Conservation (phyloP, 2,888 invertebrate species). For the Alcis repandata region DNA sequence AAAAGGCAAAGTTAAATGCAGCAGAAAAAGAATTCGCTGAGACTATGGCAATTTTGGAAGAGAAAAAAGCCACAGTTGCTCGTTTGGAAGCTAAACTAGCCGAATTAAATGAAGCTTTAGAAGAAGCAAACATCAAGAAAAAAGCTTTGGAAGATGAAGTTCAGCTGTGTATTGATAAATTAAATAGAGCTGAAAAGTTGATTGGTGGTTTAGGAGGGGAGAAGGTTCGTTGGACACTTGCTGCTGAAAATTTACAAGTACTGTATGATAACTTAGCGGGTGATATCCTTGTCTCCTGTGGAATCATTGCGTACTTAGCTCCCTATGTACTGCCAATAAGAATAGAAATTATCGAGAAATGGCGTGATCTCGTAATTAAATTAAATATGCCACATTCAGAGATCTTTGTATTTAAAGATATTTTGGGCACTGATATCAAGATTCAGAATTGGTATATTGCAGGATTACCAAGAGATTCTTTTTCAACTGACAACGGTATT, state of each 20-base stretch:
- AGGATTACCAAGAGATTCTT: constrained; percentile 92
- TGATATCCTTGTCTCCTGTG: constrained; percentile 95
- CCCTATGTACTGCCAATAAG: constrained; percentile 92
- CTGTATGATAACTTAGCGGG: constrained; percentile 94
- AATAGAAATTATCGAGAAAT: constrained; percentile 87
- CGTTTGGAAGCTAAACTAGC: constrained; percentile 92
- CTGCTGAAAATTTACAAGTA: constrained; percentile 91
- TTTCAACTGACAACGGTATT: constrained; percentile 94
- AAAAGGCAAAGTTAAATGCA: constrained; percentile 92
- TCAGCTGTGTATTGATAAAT: constrained; percentile 93
- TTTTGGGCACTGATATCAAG: constrained; percentile 94
- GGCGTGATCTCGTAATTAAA: constrained; percentile 90
- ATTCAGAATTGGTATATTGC: constrained; percentile 95
- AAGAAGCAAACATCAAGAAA: constrained; percentile 89
- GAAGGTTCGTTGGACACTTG: constrained; percentile 93
- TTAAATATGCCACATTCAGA: constrained; percentile 92
- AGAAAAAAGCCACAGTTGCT: constrained; percentile 92
- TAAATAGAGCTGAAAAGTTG: constrained; percentile 94
- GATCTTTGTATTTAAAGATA: constrained; percentile 90
- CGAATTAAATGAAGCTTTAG: constrained; percentile 89
- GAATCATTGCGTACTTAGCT: constrained; percentile 95
- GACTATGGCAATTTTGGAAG: constrained; percentile 94
- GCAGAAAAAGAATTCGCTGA: constrained; percentile 94
- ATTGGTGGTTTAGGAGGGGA: constrained; percentile 96
- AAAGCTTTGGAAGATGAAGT: constrained; percentile 91